Percentiles rank a stretch among this genome's conserved stretches.
phyloP scores from a whole-genome alignment of 2,113 vertebrate genomes.

The Triplophysa dalaica region DNA sequence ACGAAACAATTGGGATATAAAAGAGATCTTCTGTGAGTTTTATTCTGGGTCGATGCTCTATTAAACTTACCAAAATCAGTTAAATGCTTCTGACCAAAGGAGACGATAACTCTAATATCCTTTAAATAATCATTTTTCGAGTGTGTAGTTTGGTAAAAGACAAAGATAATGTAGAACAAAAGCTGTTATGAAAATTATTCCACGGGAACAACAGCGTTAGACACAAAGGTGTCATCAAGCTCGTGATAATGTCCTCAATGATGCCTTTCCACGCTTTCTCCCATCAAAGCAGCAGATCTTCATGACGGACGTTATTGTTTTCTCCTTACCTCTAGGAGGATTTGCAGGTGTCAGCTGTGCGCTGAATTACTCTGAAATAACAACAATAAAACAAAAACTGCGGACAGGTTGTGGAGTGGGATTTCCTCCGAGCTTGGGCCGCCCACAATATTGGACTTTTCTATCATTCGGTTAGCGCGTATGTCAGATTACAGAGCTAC shows the following conservation, averaged over 20 bases:
- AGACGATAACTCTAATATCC: too few relatives aligned
- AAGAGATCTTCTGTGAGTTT: too few relatives aligned
- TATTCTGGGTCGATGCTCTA: too few relatives aligned
- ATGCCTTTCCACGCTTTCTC: background rate
- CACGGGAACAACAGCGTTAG: background rate
- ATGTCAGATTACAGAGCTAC: background rate
- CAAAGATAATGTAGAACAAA: background rate
- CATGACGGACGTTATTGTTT: conserved; percentile 27
- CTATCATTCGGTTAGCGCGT: conserved; percentile 16
- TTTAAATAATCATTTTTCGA: too few relatives aligned
- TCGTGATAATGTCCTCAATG: background rate
- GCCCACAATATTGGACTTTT: conserved; percentile 34
- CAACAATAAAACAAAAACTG: conserved; percentile 38
- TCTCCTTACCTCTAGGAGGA: conserved; percentile 36
- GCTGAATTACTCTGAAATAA: conserved; percentile 31
- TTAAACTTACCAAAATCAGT: too few relatives aligned
- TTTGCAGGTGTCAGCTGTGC: conserved; percentile 34
- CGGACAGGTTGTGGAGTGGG: conserved; percentile 26
- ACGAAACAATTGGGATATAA: too few relatives aligned
- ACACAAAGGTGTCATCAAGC: background rate
- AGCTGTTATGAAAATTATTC: background rate
- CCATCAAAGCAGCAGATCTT: conserved; percentile 8
- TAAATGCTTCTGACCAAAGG: too few relatives aligned
- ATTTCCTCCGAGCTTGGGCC: conserved; percentile 17
- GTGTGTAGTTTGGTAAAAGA: background rate